phyloP scores from a whole-genome alignment of 2,888 invertebrate species.

The Elegia similella region DNA sequence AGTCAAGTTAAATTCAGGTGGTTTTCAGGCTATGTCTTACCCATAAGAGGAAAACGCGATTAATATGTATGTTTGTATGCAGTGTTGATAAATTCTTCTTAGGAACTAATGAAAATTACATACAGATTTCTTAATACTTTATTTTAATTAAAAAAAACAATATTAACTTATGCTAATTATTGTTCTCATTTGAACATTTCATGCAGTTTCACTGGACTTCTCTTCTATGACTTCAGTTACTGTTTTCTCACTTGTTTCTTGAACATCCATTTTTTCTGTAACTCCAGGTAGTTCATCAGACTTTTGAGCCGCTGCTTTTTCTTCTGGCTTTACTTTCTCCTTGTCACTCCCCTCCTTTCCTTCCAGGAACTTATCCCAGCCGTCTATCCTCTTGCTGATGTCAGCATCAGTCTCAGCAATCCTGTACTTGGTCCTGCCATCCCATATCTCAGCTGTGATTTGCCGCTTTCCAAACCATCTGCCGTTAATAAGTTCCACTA shows the following conservation, averaged over 20 bases:
- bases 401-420: slow-evolving; percentile 95
- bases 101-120: neutral
- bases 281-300: slow-evolving; percentile 3
- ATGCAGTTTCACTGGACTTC: neutral
- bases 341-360: slow-evolving; percentile 65
- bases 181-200: neutral
- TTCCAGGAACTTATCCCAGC: slow-evolving; percentile 94
- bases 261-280: slow-evolving; percentile 10
- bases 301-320: slow-evolving; percentile 16
- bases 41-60: no score
- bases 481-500: slow-evolving; percentile 92
- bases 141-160: neutral
- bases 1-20: no score
- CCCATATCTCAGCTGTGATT: slow-evolving; percentile 94
- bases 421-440: slow-evolving; percentile 96
- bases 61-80: no score
- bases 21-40: no score
- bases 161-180: neutral
- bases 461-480: slow-evolving; percentile 94
- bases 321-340: slow-evolving; percentile 15
- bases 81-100: no score
- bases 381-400: slow-evolving; percentile 88
- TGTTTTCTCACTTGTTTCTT: neutral
- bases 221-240: slow-evolving; percentile 10
- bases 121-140: neutral